Evolutionary conservation across 2,888 invertebrate genomes (phyloP).

Genomic region (Brenthis hecate): DNA sequence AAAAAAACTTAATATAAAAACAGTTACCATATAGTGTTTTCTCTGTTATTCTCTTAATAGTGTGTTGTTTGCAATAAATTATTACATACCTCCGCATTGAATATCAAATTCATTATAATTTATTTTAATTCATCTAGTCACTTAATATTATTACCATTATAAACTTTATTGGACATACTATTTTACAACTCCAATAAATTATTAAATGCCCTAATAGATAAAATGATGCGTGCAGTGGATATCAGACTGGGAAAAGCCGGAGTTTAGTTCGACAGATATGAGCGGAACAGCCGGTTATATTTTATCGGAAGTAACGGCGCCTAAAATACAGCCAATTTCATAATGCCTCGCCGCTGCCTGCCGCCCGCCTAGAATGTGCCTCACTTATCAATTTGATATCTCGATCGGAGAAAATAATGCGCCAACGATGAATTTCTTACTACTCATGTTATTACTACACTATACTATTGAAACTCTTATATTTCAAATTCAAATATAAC

Average conservation of each 20-base stretch:
- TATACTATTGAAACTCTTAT: not conserved
- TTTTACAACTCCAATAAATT: constrained; percentile 50
- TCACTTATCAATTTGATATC: constrained; percentile 83
- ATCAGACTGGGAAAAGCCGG: constrained; percentile 55
- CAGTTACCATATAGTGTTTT: no score
- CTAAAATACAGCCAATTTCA: constrained; percentile 83
- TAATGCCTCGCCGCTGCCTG: constrained; percentile 70
- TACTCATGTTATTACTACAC: not conserved
- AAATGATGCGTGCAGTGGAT: constrained; percentile 58
- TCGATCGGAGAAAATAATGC: constrained; percentile 76
- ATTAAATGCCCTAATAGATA: constrained; percentile 64
- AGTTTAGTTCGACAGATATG: constrained; percentile 74
- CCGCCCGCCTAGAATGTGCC: constrained; percentile 70
- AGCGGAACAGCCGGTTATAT: constrained; percentile 76
- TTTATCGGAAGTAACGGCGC: constrained; percentile 80
- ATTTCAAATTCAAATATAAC: not conserved
- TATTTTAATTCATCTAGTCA: not conserved
- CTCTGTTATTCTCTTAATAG: no score
- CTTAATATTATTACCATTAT: constrained; percentile 10
- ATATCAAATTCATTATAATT: no score
- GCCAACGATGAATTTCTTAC: constrained; percentile 56
- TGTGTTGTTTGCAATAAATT: no score
- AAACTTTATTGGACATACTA: constrained; percentile 29
- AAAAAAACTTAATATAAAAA: no score
- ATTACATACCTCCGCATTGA: no score